phyloP scores from a whole-genome alignment of 2,888 invertebrate species.

The Salticus scenicus region DNA sequence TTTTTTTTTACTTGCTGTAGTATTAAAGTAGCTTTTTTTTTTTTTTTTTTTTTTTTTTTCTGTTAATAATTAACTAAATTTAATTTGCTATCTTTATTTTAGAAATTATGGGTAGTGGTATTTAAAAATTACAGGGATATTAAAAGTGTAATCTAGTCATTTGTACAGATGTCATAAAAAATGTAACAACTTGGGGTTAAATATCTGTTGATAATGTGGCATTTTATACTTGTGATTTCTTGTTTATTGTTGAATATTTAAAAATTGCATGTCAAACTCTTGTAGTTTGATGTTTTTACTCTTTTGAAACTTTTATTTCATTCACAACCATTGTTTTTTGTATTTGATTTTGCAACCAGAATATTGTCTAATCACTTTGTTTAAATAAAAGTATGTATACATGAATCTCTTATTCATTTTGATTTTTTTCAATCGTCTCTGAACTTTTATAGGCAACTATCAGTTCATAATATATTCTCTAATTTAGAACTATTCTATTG shows the following conservation, averaged over 20 bases:
- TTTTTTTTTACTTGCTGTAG: too few relatives aligned
- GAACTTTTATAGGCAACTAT: too few relatives aligned
- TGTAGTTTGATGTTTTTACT: conserved; percentile 7
- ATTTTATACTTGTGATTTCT: conserved; percentile 11
- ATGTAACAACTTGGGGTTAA: neutral
- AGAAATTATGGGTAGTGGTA: too few relatives aligned
- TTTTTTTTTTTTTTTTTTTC: too few relatives aligned
- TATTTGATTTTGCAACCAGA: conserved; percentile 12
- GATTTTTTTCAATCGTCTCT: too few relatives aligned
- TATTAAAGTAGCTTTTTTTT: too few relatives aligned
- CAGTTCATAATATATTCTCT: too few relatives aligned
- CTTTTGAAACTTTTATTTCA: neutral
- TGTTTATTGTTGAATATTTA: neutral
- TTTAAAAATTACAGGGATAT: neutral
- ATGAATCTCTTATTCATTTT: neutral
- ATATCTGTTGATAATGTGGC: neutral
- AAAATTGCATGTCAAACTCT: neutral
- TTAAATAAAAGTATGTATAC: conserved; percentile 13
- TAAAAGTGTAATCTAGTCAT: neutral
- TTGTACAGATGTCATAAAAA: neutral
- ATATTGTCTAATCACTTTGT: conserved; percentile 6
- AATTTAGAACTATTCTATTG: too few relatives aligned
- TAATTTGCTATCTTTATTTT: too few relatives aligned
- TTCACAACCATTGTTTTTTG: conserved; percentile 1
- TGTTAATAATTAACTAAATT: too few relatives aligned